phyloP scores from a whole-genome alignment of 2,113 vertebrate species.

The Phaetusa simplex region DNA sequence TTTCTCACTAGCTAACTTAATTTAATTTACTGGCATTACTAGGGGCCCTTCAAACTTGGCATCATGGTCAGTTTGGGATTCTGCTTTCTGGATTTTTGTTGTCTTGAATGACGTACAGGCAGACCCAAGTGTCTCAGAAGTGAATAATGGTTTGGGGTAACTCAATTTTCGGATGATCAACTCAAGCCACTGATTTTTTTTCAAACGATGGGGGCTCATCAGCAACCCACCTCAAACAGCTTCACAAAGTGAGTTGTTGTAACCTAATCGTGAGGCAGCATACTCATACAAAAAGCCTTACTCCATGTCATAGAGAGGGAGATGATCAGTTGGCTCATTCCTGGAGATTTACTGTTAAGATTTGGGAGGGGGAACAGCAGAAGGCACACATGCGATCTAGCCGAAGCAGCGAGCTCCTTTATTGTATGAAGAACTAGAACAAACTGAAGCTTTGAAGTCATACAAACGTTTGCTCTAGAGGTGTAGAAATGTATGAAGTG shows the following conservation, averaged over 20 bases:
- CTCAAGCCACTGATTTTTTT: background rate
- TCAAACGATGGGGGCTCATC: background rate
- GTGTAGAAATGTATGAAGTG: background rate
- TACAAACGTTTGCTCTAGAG: background rate
- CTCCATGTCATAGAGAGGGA: background rate
- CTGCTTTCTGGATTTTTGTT: background rate
- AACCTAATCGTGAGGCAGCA: background rate
- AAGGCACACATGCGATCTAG: accelerated
- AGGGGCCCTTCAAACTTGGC: background rate
- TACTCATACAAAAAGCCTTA: background rate
- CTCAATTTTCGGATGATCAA: background rate
- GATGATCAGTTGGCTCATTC: background rate
- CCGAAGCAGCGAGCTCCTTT: background rate
- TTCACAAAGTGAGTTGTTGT: background rate
- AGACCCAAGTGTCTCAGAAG: background rate
- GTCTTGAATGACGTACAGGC: background rate
- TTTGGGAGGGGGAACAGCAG: background rate
- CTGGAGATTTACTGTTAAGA: background rate
- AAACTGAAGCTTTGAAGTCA: background rate
- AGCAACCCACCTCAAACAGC: background rate
- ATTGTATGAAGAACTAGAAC: background rate
- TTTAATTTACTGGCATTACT: background rate
- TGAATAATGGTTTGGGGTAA: background rate
- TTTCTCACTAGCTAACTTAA: background rate
- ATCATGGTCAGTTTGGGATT: background rate